Evolutionary conservation across 2,888 invertebrate genomes (phyloP).

Genomic region (Microplitis deprimator): DNA sequence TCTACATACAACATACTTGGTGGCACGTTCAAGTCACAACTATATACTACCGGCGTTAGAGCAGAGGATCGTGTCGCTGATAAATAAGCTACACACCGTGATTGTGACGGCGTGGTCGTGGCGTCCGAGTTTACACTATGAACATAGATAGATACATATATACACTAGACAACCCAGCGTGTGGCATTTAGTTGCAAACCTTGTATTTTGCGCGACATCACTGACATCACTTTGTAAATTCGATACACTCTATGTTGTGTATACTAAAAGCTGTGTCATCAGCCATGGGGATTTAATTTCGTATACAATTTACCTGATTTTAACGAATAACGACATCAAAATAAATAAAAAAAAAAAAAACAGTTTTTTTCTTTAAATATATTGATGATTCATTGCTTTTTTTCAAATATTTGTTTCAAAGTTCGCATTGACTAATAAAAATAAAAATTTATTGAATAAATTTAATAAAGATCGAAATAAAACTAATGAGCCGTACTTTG

Average conservation of each 20-base stretch:
- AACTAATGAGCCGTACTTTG: background rate
- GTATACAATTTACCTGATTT: conserved; percentile 18
- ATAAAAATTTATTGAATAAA: background rate
- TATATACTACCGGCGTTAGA: conserved; percentile 22
- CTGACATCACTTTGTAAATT: conserved; percentile 19
- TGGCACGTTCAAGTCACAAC: background rate
- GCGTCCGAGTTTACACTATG: conserved; percentile 22
- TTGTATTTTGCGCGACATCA: conserved; percentile 6
- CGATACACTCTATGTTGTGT: conserved; percentile 3
- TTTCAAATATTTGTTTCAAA: background rate
- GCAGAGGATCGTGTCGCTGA: conserved; percentile 51
- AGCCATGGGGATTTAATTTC: conserved; percentile 13
- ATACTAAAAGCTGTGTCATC: conserved; percentile 19
- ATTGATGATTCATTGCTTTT: no score
- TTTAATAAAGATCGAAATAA: background rate
- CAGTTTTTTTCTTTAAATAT: no score
- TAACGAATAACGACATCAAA: no score
- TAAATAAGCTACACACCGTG: conserved; percentile 51
- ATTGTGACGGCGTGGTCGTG: conserved; percentile 42
- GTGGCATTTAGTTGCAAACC: conserved; percentile 3
- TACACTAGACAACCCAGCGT: background rate
- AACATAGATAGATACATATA: background rate
- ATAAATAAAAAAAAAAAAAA: no score
- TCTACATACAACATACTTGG: conserved; percentile 48
- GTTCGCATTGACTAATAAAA: background rate